Evolutionary conservation across 2,113 vertebrate genomes (phyloP).

Genomic region (Cyrtonyx montezumae): DNA sequence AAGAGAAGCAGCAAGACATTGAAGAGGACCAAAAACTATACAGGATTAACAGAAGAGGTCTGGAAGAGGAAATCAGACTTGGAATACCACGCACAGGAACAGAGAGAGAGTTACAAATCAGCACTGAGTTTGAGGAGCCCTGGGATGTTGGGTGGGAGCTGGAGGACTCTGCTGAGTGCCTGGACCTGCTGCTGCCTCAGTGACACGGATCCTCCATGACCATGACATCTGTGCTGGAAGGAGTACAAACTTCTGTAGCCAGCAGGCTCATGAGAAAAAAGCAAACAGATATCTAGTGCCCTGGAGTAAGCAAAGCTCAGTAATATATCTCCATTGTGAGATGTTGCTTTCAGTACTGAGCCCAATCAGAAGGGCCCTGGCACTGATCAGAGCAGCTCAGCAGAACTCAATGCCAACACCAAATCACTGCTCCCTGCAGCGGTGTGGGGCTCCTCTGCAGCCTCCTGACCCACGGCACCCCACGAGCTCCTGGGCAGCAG

Average conservation of each 20-base stretch:
- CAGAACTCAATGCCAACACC: neutral
- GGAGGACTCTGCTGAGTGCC: neutral
- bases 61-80: neutral
- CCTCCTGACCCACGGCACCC: neutral
- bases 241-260: neutral
- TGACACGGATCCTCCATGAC: neutral
- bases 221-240: neutral
- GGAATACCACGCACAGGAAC: neutral
- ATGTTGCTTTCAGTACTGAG: neutral
- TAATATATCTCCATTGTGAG: neutral
- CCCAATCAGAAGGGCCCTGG: neutral
- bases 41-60: neutral
- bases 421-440: neutral
- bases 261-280: neutral
- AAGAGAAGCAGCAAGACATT: neutral
- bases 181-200: neutral
- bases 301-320: neutral
- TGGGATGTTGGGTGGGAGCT: neutral
- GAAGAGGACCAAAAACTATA: neutral
- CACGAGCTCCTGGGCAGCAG: neutral
- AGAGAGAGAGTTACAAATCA: neutral
- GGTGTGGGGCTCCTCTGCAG: accelerated
- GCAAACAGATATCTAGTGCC: neutral
- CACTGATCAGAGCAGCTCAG: constrained; percentile 25
- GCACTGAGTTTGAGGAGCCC: neutral